Evolutionary conservation across 2,797 vertebrate species (phyloP).

Genomic region (Pantherophis alleghaniensis): DNA sequence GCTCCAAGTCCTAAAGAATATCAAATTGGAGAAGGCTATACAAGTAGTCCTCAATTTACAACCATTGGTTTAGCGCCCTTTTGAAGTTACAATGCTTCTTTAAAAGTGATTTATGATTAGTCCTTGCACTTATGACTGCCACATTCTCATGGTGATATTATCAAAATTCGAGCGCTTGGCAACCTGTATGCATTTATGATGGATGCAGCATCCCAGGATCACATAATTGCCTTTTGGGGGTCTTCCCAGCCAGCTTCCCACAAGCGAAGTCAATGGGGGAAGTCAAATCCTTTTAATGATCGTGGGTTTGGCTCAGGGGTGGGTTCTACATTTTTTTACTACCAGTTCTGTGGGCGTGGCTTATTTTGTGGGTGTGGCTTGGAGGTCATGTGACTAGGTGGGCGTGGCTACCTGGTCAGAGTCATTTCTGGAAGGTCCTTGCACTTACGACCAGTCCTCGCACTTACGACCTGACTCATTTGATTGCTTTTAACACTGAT

Average conservation of each 20-base stretch:
- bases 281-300: too few species aligned
- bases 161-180: background rate
- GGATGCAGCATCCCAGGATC: background rate
- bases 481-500: too few species aligned
- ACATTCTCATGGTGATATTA: background rate
- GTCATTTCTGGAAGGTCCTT: too few species aligned
- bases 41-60: background rate
- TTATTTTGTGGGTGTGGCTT: too few species aligned
- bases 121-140: background rate
- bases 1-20: background rate
- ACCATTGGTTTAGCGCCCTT: background rate
- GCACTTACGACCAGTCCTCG: too few species aligned
- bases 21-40: background rate
- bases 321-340: too few species aligned
- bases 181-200: background rate
- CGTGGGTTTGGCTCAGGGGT: too few species aligned
- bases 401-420: too few species aligned
- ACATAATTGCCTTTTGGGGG: background rate
- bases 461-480: too few species aligned
- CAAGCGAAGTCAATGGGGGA: background rate
- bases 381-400: too few species aligned
- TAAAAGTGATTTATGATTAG: background rate
- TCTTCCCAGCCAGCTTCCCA: background rate
- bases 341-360: too few species aligned
- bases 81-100: background rate